A percentile compares a stretch with the other conserved stretches of the same genome.
These are phyloP conservation scores for Drosophila parthenogenetica DNA, from an alignment of 2,888 invertebrate species.

Conservation along the genomic window DNA sequence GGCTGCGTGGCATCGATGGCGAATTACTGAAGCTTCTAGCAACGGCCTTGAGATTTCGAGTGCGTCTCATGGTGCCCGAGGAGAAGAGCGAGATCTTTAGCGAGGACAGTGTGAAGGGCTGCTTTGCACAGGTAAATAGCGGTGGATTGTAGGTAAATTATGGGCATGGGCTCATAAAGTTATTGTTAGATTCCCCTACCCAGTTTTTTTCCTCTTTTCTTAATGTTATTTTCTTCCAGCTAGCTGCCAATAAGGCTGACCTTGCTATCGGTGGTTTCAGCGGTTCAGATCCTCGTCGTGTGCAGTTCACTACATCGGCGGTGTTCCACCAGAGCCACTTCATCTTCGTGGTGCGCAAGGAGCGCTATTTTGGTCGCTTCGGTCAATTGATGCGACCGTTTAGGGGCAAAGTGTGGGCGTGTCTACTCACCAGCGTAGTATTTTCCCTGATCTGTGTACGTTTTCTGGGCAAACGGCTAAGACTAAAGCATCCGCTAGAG, in stretches of 20 bases:
- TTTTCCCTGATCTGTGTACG: conserved; percentile 25
- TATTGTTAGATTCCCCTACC: too few relatives aligned
- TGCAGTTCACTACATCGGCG: conserved; percentile 60
- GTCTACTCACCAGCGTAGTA: conserved; percentile 32
- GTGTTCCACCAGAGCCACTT: conserved; percentile 69
- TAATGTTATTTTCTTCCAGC: conserved; percentile 36
- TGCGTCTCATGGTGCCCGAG: conserved; percentile 59
- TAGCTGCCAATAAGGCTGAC: conserved; percentile 57
- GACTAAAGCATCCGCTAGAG: conserved; percentile 48
- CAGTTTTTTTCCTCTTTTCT: too few relatives aligned
- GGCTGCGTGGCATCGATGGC: conserved; percentile 76
- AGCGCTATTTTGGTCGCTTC: conserved; percentile 50
- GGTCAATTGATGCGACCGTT: conserved; percentile 70
- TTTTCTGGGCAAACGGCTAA: conserved; percentile 35
- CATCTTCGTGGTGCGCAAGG: conserved; percentile 69
- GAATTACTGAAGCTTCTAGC: conserved; percentile 68
- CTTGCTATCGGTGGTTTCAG: conserved; percentile 79
- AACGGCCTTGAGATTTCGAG: conserved; percentile 62
- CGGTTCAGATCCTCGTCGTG: conserved; percentile 53
- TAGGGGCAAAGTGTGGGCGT: conserved; percentile 59
- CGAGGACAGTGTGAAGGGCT: conserved; percentile 56
- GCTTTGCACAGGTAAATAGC: conserved; percentile 73
- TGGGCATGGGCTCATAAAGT: too few relatives aligned
- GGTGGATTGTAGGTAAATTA: too few relatives aligned
- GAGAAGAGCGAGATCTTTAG: conserved; percentile 42